Evolutionary conservation across 2,113 vertebrate genomes (phyloP).

Genomic region (Pachyramphus minor): DNA sequence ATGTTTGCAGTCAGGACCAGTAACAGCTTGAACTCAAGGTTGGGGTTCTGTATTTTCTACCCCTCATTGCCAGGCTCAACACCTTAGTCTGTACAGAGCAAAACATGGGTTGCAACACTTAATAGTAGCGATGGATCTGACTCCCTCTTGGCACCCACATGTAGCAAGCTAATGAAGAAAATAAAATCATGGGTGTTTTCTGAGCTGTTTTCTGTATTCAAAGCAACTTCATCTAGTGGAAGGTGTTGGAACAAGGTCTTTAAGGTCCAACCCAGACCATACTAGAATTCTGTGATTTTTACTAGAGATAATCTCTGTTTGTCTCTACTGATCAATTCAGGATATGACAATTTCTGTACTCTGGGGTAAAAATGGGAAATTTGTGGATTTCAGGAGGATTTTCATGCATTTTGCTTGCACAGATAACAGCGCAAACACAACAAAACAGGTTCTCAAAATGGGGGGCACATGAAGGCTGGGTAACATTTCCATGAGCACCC

Average conservation of each 20-base stretch:
- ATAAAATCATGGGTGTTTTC: not conserved
- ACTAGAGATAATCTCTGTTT: not conserved
- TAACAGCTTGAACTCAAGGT: not conserved
- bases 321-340: not conserved
- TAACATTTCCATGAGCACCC: not conserved
- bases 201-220: not conserved
- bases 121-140: not conserved
- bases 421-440: not conserved
- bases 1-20: not conserved
- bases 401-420: not conserved
- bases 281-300: not conserved
- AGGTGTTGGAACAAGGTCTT: not conserved
- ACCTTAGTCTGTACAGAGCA: accelerated
- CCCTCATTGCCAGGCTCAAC: not conserved
- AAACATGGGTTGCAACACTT: accelerated
- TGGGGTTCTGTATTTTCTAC: not conserved
- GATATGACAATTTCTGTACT: not conserved
- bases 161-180: not conserved
- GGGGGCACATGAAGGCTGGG: accelerated
- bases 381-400: not conserved
- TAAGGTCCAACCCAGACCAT: not conserved
- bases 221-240: not conserved
- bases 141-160: not conserved
- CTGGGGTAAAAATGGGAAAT: not conserved
- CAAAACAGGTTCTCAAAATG: not conserved